Conservation (phyloP, 23 tunicate genomes). For the Phallusia fumigata region DNA sequence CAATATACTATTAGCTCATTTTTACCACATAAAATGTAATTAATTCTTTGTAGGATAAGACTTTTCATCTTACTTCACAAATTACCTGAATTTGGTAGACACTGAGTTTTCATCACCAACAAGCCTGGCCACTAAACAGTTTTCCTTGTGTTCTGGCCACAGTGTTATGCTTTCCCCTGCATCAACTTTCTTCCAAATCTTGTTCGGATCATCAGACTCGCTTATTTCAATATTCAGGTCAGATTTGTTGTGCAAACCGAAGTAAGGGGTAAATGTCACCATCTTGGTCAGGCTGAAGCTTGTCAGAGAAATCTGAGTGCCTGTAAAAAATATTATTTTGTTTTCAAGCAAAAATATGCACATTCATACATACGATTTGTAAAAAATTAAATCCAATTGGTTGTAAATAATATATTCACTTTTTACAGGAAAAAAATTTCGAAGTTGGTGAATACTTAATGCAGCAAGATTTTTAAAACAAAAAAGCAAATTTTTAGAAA, state of each 20-base stretch:
- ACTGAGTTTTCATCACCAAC: slow-evolving; percentile 26
- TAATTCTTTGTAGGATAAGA: not conserved
- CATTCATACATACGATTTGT: too few species aligned
- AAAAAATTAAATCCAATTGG: too few species aligned
- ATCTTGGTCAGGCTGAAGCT: slow-evolving; percentile 84
- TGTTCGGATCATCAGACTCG: slow-evolving; percentile 20
- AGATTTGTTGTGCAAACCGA: slow-evolving; percentile 64
- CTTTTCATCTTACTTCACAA: not conserved
- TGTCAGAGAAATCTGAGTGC: slow-evolving; percentile 67
- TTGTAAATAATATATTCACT: too few species aligned
- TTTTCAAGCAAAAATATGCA: too few species aligned
- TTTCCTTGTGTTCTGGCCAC: slow-evolving; percentile 68
- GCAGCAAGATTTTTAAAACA: too few species aligned
- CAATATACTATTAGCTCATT: too few species aligned
- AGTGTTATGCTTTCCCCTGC: slow-evolving; percentile 26
- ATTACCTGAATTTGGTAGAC: slow-evolving; percentile 47
- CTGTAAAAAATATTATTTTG: slow-evolving; percentile 24
- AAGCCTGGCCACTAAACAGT: slow-evolving; percentile 32
- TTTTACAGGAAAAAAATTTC: too few species aligned
- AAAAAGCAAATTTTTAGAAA: not conserved
- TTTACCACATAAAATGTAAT: not conserved
- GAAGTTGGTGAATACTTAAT: too few species aligned
- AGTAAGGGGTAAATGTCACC: slow-evolving; percentile 80
- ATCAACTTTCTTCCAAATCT: slow-evolving; percentile 27
- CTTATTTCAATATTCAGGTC: slow-evolving; percentile 44